Evolutionary conservation across 2,888 invertebrate genomes (phyloP), one percentile per base, ranked within the genome.

Genomic region (Dicranocentrus wangi): DNA sequence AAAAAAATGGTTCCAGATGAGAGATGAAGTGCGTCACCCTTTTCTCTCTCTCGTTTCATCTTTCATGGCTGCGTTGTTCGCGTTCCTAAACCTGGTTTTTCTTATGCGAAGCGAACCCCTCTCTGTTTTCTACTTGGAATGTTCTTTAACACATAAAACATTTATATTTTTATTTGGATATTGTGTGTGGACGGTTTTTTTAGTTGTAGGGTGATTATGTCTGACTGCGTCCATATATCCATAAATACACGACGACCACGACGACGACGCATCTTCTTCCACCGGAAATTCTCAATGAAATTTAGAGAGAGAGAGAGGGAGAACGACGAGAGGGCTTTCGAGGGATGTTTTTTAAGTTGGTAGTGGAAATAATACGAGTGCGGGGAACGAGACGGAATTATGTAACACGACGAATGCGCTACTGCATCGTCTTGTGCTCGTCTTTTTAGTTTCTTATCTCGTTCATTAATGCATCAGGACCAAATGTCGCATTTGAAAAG

Each of bases 1-100:
- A 32, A 60, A 28, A 73, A 80, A 73, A 73, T 76, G 80, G 82
- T 84, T 82, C 83, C 84, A 84, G 84, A 81, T 84, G 84, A 84
- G 84, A 84, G 84, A 83, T 84, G 84, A 84, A 84, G 83, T 84
- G 83, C 82, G 84, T 83, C 84, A 79, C 75, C 79, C 81, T 81
- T 71, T 76, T 75, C 70, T 58, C 27, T 32, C 25, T 60, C 55
- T 42, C 69, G 73, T 70, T 69, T 72, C 76, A 47, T 80, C 55
- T 77, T 65, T 66, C 28, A 32, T 69, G 53, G 25, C 15, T 7
- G 10, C 32, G 32, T 32, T 32, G 32, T 32, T 32, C 32, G 10
- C 32, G 32, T 32, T 32, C 32, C 32, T 32, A n/a, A n/a, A n/a
- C n/a, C 32, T 32, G 5, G 3, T 32, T 10, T 32, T 32, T 10